phyloP scores from a whole-genome alignment of 2,888 invertebrate genomes.

The Eustalomyia histrio region DNA sequence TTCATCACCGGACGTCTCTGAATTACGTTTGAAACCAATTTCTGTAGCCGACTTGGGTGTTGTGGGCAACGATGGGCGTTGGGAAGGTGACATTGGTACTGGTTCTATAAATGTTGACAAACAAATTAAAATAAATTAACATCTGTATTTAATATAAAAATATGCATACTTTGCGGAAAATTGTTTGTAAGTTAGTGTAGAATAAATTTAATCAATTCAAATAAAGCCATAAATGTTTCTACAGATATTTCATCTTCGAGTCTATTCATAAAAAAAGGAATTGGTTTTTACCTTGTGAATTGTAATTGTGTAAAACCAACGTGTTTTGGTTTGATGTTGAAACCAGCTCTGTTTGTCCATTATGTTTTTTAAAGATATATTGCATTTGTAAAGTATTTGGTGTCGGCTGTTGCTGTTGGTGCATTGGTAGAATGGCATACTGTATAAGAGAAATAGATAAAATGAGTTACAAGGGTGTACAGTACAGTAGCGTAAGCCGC shows the following conservation, averaged over 20 bases:
- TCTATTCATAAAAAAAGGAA: too few relatives aligned
- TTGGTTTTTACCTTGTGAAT: constrained; percentile 66
- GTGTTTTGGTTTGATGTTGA: constrained; percentile 67
- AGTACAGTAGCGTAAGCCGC: too few relatives aligned
- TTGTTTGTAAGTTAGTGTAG: too few relatives aligned
- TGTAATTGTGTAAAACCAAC: constrained; percentile 72
- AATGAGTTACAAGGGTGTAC: too few relatives aligned
- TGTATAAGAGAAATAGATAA: not conserved
- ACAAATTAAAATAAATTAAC: not conserved
- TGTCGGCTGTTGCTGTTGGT: constrained; percentile 67
- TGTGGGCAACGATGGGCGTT: constrained; percentile 77
- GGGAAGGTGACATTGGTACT: constrained; percentile 75
- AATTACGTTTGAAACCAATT: constrained; percentile 62
- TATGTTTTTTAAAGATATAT: constrained; percentile 77
- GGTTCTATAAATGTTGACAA: constrained; percentile 61
- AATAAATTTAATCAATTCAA: too few relatives aligned
- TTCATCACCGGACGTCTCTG: constrained; percentile 65
- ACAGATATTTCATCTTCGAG: too few relatives aligned
- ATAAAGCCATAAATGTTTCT: too few relatives aligned
- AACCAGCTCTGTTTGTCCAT: constrained; percentile 68
- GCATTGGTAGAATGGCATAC: constrained; percentile 68
- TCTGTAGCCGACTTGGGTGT: constrained; percentile 78
- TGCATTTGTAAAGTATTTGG: constrained; percentile 67
- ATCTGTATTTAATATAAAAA: not conserved
- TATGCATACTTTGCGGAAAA: not conserved